Percentiles rank a stretch among this genome's conserved stretches.
Evolutionary conservation across 1,140 invertebrate species (phyloP).

Genomic region (Calosoma granatense): DNA sequence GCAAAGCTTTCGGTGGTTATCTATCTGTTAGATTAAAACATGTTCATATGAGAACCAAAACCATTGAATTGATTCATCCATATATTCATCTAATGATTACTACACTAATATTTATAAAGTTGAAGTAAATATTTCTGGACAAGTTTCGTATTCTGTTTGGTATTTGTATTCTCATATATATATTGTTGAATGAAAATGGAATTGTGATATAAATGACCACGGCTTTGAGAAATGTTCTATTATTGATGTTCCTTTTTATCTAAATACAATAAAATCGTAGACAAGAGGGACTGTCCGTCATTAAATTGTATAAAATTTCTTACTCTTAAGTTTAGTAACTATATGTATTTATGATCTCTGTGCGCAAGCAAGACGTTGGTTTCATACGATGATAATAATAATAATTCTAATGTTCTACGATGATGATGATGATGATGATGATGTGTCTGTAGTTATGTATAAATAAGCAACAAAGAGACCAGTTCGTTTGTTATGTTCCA

Average conservation of each 20-base stretch:
- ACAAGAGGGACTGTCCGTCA: neutral
- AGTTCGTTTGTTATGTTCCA: too few relatives aligned
- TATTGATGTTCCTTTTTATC: neutral
- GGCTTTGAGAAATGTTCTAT: slow-evolving; percentile 15
- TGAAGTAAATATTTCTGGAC: too few relatives aligned
- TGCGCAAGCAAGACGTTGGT: neutral
- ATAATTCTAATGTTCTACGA: too few relatives aligned
- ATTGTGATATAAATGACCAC: slow-evolving; percentile 32
- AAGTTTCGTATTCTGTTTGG: too few relatives aligned
- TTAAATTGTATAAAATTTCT: neutral
- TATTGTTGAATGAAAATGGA: slow-evolving; percentile 21
- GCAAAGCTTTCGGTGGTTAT: slow-evolving; percentile 11
- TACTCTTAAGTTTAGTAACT: neutral
- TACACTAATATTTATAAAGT: too few relatives aligned
- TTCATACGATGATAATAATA: too few relatives aligned
- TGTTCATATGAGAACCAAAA: neutral
- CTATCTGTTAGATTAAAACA: neutral
- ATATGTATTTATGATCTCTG: neutral
- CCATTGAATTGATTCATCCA: neutral
- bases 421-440: too few relatives aligned
- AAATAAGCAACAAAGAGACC: too few relatives aligned
- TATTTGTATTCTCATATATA: neutral
- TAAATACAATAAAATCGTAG: neutral
- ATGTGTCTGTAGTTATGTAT: too few relatives aligned
- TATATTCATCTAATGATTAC: too few relatives aligned